phyloP scores from a whole-genome alignment of 2,113 vertebrate species.

The Paraplagusia blochii region DNA sequence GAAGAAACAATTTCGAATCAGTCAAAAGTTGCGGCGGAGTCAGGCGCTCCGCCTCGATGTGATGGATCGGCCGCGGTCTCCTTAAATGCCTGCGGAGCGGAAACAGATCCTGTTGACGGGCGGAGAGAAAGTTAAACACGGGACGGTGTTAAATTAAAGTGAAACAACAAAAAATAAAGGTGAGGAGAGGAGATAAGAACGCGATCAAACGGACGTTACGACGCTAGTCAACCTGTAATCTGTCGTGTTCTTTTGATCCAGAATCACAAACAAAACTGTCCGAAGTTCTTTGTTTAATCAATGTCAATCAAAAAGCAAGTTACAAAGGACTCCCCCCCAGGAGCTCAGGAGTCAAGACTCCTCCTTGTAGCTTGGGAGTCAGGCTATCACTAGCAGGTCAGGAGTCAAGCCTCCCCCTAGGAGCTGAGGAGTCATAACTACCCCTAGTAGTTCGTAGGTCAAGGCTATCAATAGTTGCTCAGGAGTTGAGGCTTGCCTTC shows the following conservation, averaged over 20 bases:
- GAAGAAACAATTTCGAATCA: slow-evolving; percentile 46
- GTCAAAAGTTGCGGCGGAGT: slow-evolving; percentile 26
- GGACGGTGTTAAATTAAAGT: slow-evolving; percentile 11
- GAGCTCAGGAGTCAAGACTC: no score
- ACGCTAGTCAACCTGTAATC: slow-evolving; percentile 16
- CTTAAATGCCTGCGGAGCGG: slow-evolving; percentile 10
- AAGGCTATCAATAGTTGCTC: no score
- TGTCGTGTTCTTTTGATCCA: no score
- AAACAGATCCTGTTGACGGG: slow-evolving; percentile 23
- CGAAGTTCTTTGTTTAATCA: slow-evolving; percentile 20
- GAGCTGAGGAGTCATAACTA: no score
- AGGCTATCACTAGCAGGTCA: no score
- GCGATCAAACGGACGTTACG: slow-evolving; percentile 40
- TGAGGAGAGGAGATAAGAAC: slow-evolving; percentile 4
- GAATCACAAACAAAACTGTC: slow-evolving; percentile 14
- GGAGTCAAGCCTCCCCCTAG: no score
- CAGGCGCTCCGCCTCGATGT: slow-evolving; percentile 17
- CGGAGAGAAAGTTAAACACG: slow-evolving; percentile 12
- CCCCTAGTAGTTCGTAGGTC: no score
- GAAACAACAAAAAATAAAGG: no score
- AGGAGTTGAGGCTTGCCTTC: no score
- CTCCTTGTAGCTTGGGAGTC: no score
- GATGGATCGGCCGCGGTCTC: slow-evolving; percentile 23
- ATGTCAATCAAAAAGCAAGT: slow-evolving; percentile 19
- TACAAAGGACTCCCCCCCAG: no score